These are phyloP conservation scores for Nomada ruficornis DNA, from an alignment of 2,888 invertebrate species.

Conservation along the genomic window DNA sequence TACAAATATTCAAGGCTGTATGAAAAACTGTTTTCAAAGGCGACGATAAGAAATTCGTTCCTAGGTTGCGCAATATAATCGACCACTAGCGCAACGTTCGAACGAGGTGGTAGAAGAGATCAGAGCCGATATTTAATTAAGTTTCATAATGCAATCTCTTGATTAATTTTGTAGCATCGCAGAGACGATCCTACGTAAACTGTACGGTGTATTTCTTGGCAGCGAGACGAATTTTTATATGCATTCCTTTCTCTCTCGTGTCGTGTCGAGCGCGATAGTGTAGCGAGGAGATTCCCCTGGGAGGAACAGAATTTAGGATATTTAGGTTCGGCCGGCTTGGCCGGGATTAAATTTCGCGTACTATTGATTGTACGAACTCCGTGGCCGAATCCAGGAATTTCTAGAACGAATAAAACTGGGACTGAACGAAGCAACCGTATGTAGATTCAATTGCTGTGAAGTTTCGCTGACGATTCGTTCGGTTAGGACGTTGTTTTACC, in stretches of 20 bases:
- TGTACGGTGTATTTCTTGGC: not conserved
- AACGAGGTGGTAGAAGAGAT: not conserved
- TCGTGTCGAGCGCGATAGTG: not conserved
- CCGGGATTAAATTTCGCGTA: slow-evolving; percentile 24
- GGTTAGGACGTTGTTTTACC: too few species aligned
- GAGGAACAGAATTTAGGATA: slow-evolving; percentile 12
- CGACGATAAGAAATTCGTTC: not conserved
- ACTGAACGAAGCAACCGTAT: not conserved
- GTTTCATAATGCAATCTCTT: slow-evolving; percentile 4
- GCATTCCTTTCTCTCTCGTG: not conserved
- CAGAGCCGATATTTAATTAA: slow-evolving; percentile 17
- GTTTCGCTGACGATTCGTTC: not conserved
- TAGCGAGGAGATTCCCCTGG: not conserved
- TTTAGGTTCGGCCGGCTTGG: slow-evolving; percentile 1
- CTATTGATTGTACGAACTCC: slow-evolving; percentile 22
- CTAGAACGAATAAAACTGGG: slow-evolving; percentile 18
- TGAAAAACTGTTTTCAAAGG: not conserved
- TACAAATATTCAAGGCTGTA: not conserved
- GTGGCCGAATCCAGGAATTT: slow-evolving; percentile 1
- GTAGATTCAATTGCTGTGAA: slow-evolving; percentile 14
- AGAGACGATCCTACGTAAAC: not conserved
- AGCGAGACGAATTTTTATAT: not conserved
- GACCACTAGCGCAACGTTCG: not conserved
- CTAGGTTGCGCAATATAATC: not conserved
- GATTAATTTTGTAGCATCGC: not conserved